Evolutionary conservation across 2,797 vertebrate species (phyloP).

Genomic region (Peromyscus attwateri): DNA sequence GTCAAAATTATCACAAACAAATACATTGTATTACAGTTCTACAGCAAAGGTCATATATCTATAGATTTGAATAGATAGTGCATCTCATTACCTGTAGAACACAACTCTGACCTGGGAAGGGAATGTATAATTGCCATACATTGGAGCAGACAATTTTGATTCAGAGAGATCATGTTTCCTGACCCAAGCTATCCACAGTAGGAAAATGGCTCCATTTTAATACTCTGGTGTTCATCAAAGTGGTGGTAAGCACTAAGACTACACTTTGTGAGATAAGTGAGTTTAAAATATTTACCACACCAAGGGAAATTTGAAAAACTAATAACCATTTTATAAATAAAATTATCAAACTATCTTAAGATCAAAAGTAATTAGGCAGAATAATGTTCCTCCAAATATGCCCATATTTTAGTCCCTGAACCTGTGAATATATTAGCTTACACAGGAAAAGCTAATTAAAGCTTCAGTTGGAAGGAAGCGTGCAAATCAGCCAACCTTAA

Average conservation of each 20-base stretch:
- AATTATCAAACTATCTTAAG: not conserved
- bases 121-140: not conserved
- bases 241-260: not conserved
- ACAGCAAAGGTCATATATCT: not conserved
- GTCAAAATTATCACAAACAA: not conserved
- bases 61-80: not conserved
- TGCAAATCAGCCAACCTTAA: not conserved
- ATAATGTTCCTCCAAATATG: not conserved
- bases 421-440: not conserved
- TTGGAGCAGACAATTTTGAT: not conserved
- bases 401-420: not conserved
- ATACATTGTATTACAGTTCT: not conserved
- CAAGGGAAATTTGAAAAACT: not conserved
- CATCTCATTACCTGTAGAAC: not conserved
- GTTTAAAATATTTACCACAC: not conserved
- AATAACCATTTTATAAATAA: conserved; percentile 13
- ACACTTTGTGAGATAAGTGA: not conserved
- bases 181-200: not conserved
- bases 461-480: not conserved
- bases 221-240: not conserved
- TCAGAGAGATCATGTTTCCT: not conserved
- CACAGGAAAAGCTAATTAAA: not conserved
- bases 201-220: not conserved
- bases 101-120: not conserved
- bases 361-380: not conserved